A percentile compares a stretch with the other conserved stretches of the same genome.
Conservation (phyloP, 1,140 invertebrate genomes). For the Trachymyrmex cornetzi region DNA sequence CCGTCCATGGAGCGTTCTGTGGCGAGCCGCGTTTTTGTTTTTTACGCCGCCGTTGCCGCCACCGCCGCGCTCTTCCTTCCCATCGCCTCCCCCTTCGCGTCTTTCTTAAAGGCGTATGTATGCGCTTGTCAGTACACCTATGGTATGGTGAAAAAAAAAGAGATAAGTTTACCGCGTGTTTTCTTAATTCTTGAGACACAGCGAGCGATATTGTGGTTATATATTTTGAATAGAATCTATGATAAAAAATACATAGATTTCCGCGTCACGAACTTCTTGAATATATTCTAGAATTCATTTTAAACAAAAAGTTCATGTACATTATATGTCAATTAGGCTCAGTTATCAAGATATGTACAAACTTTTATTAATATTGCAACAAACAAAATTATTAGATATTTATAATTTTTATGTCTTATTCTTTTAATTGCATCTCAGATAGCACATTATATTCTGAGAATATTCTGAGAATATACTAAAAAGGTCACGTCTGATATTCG, state of each 20-base stretch:
- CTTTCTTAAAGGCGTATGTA: slow-evolving; percentile 8
- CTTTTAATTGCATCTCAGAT: too few relatives aligned
- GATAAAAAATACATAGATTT: background rate
- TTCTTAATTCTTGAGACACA: slow-evolving; percentile 6
- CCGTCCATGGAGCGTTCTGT: slow-evolving; percentile 78
- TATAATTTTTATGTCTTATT: too few relatives aligned
- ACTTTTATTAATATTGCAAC: too few relatives aligned
- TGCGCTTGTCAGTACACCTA: background rate
- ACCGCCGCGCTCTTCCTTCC: slow-evolving; percentile 59
- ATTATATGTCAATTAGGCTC: too few relatives aligned
- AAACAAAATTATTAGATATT: too few relatives aligned
- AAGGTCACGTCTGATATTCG: too few relatives aligned
- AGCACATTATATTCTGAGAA: too few relatives aligned
- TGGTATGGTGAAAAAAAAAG: background rate
- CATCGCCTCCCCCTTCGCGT: slow-evolving; percentile 59
- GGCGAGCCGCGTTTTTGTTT: slow-evolving; percentile 79
- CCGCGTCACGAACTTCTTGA: too few relatives aligned
- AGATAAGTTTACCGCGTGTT: background rate
- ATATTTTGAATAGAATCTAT: background rate
- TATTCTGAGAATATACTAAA: too few relatives aligned
- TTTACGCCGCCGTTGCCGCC: slow-evolving; percentile 64
- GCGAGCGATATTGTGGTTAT: background rate
- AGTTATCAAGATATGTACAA: too few relatives aligned
- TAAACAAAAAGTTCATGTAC: too few relatives aligned
- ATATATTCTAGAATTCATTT: too few relatives aligned